Conservation (phyloP, 2,888 invertebrate genomes). For the Choreutis nemorana region DNA sequence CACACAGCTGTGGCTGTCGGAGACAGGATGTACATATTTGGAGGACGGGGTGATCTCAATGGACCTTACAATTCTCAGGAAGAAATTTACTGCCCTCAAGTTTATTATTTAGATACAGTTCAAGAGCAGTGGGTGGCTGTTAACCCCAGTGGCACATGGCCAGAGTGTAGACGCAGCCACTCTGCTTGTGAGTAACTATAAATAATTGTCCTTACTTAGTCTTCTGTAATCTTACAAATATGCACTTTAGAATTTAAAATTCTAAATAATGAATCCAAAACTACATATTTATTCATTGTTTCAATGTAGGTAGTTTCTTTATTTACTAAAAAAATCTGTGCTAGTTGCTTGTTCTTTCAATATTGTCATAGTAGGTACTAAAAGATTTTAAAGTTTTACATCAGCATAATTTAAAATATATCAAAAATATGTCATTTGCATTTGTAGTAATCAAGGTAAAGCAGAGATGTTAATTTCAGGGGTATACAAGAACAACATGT, state of each 20-base stretch:
- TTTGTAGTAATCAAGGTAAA: no score
- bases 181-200: conserved; percentile 81
- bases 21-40: conserved; percentile 87
- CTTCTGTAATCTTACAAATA: conserved; percentile 4
- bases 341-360: background rate
- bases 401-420: no score
- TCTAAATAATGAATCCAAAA: conserved; percentile 1
- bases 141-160: conserved; percentile 69
- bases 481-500: conserved; percentile 78
- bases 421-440: no score
- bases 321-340: conserved; percentile 16
- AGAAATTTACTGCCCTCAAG: conserved; percentile 80
- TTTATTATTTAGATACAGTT: conserved; percentile 78
- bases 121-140: conserved; percentile 74
- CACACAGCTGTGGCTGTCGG: conserved; percentile 84
- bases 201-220: background rate
- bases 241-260: no score
- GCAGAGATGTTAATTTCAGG: conserved; percentile 67
- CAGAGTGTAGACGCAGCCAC: conserved; percentile 86
- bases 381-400: no score
- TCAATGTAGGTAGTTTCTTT: conserved; percentile 17
- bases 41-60: conserved; percentile 82
- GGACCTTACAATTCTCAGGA: conserved; percentile 59
- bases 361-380: no score
- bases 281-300: conserved; percentile 7